Percentiles rank a stretch among this genome's conserved stretches.
These are phyloP conservation scores for Rhinogobius similis DNA, from an alignment of 2,113 vertebrate species.

Conservation along the genomic window DNA sequence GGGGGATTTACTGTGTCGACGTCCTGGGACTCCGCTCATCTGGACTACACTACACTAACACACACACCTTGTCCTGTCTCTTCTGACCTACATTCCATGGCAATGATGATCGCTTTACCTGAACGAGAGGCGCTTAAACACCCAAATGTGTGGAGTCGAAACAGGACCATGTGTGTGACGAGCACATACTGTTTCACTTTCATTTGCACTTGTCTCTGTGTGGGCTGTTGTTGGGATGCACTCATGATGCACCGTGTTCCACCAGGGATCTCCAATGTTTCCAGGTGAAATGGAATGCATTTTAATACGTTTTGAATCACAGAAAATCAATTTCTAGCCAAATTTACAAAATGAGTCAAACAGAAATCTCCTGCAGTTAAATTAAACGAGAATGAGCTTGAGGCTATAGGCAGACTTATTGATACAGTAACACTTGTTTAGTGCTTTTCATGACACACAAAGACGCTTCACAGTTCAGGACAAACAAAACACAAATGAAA, in stretches of 20 bases:
- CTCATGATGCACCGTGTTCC: slow-evolving; percentile 14
- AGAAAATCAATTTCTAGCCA: neutral
- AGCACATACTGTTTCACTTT: slow-evolving; percentile 23
- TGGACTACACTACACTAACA: slow-evolving; percentile 7
- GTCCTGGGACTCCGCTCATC: slow-evolving; percentile 40
- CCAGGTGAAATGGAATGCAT: neutral
- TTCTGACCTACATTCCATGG: slow-evolving; percentile 65
- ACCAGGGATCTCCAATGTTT: neutral
- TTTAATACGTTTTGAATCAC: neutral
- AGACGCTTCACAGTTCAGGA: no score
- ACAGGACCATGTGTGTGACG: slow-evolving; percentile 17
- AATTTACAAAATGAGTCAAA: neutral
- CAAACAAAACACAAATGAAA: no score
- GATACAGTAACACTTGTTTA: no score
- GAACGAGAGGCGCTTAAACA: slow-evolving; percentile 56
- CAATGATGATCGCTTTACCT: slow-evolving; percentile 68
- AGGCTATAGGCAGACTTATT: no score
- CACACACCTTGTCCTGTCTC: slow-evolving; percentile 36
- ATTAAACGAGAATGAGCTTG: no score
- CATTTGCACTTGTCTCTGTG: slow-evolving; percentile 36
- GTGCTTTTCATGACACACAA: no score
- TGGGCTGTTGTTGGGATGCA: slow-evolving; percentile 35
- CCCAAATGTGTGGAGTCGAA: slow-evolving; percentile 54
- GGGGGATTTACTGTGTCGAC: slow-evolving; percentile 43
- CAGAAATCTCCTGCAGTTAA: no score